Base-by-base conservation (phyloP, 2,797 vertebrate species). In the Prunella strophiata region DNA sequence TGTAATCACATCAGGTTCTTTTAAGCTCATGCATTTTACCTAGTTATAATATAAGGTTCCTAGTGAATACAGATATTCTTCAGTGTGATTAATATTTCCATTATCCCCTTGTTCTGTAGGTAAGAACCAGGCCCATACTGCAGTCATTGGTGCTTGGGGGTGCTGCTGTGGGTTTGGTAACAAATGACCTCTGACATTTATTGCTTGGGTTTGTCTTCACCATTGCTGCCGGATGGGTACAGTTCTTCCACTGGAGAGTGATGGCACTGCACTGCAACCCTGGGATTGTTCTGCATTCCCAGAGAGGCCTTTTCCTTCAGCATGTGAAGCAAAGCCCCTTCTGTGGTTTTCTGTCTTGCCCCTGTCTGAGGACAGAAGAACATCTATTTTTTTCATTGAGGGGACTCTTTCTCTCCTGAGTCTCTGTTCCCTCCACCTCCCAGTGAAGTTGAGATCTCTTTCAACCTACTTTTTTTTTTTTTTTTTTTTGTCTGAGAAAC, bases 61-160 rank as follows among this genome's bases (percentile, higher is more conserved):
- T 85, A 86, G 62, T 55, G 58, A 91, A 72, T 57, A 68, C 21
- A 83, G 85, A 27, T 78, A 32, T 43, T 86, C 20, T 83, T 78
- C 43, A 42, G 27, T 40, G 36, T 48, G 61, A 78, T 75, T 62
- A 47, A 75, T 34, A 9, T 78, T 94, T 94, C 43, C 62, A 18
- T 43, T 71, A 80, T 34, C 27, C 50, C 16, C n/a, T 67, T 88
- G 23, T 47, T 75, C 30, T 51, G 7, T 78, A 43, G 85, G 57
- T 88, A 40, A 74, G 85, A 88, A 36, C 20, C 30, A 85, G 62
- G 11, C 27, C 40, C 2, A 1, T 52, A 34, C 20, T 80, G 45
- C 47, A 80, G 43, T 66, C 67, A 22, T 0, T 0, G 20, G 19
- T n/a, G 16, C 26, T 68, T 29, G 30, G 17, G 58, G 32, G 20